phyloP scores from a whole-genome alignment of 2,888 invertebrate species.

The Neoaliturus tenellus region DNA sequence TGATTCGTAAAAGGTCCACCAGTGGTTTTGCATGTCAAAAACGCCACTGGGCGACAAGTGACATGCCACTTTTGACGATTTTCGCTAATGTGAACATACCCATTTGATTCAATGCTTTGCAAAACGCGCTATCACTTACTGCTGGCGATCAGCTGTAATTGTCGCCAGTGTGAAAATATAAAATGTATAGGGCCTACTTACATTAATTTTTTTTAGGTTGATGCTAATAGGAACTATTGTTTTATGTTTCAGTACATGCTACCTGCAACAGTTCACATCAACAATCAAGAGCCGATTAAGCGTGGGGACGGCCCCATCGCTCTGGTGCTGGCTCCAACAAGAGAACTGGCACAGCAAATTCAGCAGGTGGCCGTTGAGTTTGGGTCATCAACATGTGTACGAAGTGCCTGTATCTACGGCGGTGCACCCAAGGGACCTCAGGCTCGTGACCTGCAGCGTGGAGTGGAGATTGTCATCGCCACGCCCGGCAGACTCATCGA shows the following conservation, averaged over 20 bases:
- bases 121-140: no score
- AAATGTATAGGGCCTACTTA: no score
- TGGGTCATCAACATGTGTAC: slow-evolving; percentile 90
- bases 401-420: slow-evolving; percentile 97
- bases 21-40: no score
- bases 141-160: no score
- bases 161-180: no score
- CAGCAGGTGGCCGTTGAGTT: slow-evolving; percentile 94
- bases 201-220: no score
- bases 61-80: no score
- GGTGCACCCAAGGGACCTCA: slow-evolving; percentile 99
- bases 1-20: no score
- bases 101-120: no score
- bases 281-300: slow-evolving; percentile 89
- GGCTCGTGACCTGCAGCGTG: slow-evolving; percentile 87
- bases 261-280: slow-evolving; percentile 97
- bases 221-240: no score
- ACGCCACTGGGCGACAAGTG: no score
- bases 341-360: slow-evolving; percentile 94
- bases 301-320: slow-evolving; percentile 94
- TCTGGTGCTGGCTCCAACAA: slow-evolving; percentile 86
- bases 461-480: slow-evolving; percentile 96
- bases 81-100: no score
- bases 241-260: slow-evolving; percentile 79
- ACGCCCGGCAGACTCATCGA: slow-evolving; percentile 98